Evolutionary conservation across 2,113 vertebrate species (phyloP), one percentile per base, ranked within the genome.

Genomic region (Pygoscelis antarcticus): DNA sequence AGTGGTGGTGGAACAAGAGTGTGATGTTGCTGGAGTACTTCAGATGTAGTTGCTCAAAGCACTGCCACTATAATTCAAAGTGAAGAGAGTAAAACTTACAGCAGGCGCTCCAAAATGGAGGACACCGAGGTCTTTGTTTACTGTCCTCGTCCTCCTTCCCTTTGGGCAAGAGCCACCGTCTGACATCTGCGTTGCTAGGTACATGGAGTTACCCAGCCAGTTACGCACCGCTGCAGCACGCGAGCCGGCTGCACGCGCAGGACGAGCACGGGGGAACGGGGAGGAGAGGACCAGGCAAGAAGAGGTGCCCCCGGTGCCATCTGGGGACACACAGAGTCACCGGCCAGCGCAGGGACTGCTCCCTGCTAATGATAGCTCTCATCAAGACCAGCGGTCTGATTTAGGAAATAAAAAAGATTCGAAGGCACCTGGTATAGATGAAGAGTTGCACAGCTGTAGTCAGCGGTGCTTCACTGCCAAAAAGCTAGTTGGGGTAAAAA

Each of bases 11-110:
- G 94, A 91, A 95, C 83, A 95, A 42, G 72, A 92, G 94, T 65
- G 91, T 44, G 89, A 97, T 96, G 97, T 90, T 95, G 92, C 94
- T 89, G 78, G 89, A 96, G 93, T 93, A 97, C 83, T 97, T 95
- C 81, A 49, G 78, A 95, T 96, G 95, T 93, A 97, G 94, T 98
- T 93, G 98, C 98, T 98, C 95, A 97, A 96, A 98, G 98, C 96
- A 79, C 98, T 98, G 98, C 97, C 98, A 98, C 94, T 94, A 97
- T 93, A 91, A 96, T 93, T 98, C 97, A 97, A 92, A 94, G 94
- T 96, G 93, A 97, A 97, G 95, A 97, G 96, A 97, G 90, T 96
- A 94, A 97, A 97, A 95, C 94, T 96, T 97, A 60, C 95, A 95
- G 93, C 96, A 97, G 96, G 96, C 95, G 13, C 82, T 97, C 97